Percentiles rank a stretch among this genome's conserved stretches.
These are phyloP conservation scores for Protophormia terraenovae DNA, from an alignment of 2,888 invertebrate species.

Conservation along the genomic window DNA sequence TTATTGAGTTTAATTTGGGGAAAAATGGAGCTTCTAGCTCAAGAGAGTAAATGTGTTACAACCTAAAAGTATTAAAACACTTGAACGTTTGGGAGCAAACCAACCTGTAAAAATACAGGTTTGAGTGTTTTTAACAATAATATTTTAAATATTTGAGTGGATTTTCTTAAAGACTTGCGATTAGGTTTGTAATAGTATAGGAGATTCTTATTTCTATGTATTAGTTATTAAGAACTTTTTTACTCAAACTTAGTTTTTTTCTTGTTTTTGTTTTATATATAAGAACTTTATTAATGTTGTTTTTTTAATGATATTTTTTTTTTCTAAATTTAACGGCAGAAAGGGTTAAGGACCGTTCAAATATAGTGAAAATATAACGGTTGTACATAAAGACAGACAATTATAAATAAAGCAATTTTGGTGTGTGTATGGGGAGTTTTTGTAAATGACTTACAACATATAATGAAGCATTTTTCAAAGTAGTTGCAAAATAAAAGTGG, in stretches of 20 bases:
- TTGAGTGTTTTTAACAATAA: neutral
- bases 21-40: constrained; percentile 4
- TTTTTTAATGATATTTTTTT: constrained; percentile 13
- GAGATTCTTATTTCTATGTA: neutral
- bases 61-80: neutral
- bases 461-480: neutral
- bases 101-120: neutral
- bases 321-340: constrained; percentile 42
- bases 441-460: neutral
- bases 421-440: neutral
- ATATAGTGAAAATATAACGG: constrained; percentile 19
- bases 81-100: neutral
- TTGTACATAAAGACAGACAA: constrained; percentile 43
- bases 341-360: constrained; percentile 66
- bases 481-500: neutral
- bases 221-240: neutral
- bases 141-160: neutral
- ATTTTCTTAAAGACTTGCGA: neutral
- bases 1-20: constrained; percentile 30
- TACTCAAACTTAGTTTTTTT: constrained; percentile 33
- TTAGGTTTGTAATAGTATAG: neutral
- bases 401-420: constrained; percentile 32
- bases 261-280: constrained; percentile 28
- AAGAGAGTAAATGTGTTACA: constrained; percentile 14
- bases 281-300: constrained; percentile 39